A percentile compares a stretch with the other conserved stretches of the same genome.
phyloP scores from a whole-genome alignment of 1,140 invertebrate genomes.

The Phenacoccus solenopsis region DNA sequence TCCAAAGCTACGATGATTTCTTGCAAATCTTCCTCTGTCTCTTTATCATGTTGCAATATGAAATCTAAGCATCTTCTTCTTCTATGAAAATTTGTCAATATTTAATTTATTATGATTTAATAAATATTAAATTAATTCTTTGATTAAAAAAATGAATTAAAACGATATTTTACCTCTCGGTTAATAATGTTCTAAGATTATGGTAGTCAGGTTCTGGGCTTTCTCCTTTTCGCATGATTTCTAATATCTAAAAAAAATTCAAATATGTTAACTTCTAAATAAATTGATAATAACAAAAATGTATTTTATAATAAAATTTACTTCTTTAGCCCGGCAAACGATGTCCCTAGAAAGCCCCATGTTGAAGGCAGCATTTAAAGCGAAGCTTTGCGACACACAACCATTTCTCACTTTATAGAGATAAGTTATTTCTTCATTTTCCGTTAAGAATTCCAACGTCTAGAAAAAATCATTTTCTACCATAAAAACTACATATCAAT shows the following conservation, averaged over 20 bases:
- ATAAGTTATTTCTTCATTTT: conserved; percentile 43
- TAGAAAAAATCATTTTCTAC: background rate
- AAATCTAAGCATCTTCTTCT: background rate
- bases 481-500: background rate
- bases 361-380: conserved; percentile 38
- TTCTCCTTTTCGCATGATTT: background rate
- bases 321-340: conserved; percentile 20
- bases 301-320: conserved; percentile 18
- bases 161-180: conserved; percentile 16
- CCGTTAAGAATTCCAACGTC: conserved; percentile 24
- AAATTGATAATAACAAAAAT: background rate
- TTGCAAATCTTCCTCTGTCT: background rate
- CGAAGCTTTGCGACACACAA: conserved; percentile 40
- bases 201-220: background rate
- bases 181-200: conserved; percentile 19
- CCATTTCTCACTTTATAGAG: conserved; percentile 45
- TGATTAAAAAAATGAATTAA: too few relatives aligned
- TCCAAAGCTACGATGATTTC: background rate
- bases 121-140: too few relatives aligned
- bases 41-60: background rate
- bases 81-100: background rate
- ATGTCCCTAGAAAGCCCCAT: conserved; percentile 32
- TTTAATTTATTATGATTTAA: too few relatives aligned
- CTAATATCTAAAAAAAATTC: background rate
- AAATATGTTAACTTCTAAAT: background rate